Evolutionary conservation across 1,140 invertebrate genomes (phyloP).

Genomic region (Scaptomyza hsui): DNA sequence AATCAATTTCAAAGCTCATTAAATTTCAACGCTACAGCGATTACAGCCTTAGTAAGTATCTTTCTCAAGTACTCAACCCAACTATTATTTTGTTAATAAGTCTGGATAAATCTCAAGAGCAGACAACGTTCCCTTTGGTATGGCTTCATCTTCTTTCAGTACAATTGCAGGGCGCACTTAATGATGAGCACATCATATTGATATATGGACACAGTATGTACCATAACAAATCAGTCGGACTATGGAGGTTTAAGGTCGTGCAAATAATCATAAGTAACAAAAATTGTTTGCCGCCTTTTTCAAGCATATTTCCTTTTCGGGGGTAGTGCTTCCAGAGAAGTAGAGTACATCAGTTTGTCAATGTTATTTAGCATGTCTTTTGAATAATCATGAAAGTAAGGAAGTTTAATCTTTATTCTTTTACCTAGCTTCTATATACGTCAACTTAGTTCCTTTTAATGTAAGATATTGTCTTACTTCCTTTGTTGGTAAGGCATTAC

Average conservation of each 20-base stretch:
- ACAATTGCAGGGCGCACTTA: background rate
- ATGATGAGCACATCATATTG: constrained; percentile 9
- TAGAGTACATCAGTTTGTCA: too few relatives aligned
- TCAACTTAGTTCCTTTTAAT: too few relatives aligned
- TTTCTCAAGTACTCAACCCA: background rate
- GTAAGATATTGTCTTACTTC: background rate
- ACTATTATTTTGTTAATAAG: constrained; percentile 21
- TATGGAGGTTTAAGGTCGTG: constrained; percentile 36
- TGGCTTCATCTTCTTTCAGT: constrained; percentile 13
- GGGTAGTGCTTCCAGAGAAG: background rate
- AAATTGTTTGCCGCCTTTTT: constrained; percentile 22
- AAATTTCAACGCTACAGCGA: constrained; percentile 30
- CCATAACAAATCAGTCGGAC: constrained; percentile 2
- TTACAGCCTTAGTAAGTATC: background rate
- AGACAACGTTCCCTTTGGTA: constrained; percentile 7
- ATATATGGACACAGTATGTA: constrained; percentile 2
- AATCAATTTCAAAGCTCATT: constrained; percentile 79
- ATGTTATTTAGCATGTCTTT: too few relatives aligned
- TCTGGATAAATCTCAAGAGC: constrained; percentile 39
- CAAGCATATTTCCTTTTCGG: background rate
- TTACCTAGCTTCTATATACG: too few relatives aligned
- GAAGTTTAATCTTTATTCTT: too few relatives aligned
- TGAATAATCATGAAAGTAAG: too few relatives aligned
- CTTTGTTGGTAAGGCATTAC: too few relatives aligned
- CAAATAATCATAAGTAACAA: constrained; percentile 45